Evolutionary conservation across 2,888 invertebrate species (phyloP).

Genomic region (Brassicogethes aeneus): DNA sequence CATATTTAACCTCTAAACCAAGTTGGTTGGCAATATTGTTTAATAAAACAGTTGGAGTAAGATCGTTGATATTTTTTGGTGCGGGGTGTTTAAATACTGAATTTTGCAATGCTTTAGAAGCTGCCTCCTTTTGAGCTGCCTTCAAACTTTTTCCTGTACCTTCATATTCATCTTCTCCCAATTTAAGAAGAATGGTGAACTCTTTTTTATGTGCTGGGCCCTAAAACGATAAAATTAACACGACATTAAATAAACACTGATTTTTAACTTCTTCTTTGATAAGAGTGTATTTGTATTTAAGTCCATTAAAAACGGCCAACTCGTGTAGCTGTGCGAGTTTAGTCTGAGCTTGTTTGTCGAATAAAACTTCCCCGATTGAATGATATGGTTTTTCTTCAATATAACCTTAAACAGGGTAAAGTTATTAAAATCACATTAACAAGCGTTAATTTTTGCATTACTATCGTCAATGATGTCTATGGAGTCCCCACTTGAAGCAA

Average conservation of each 20-base stretch:
- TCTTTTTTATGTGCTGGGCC: slow-evolving; percentile 29
- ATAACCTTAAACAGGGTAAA: too few species aligned
- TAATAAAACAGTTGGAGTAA: slow-evolving; percentile 31
- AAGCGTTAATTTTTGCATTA: too few species aligned
- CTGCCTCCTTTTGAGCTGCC: slow-evolving; percentile 28
- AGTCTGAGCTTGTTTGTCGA: background rate
- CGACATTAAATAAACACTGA: background rate
- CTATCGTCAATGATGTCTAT: too few species aligned
- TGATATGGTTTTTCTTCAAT: background rate
- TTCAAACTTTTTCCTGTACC: slow-evolving; percentile 27
- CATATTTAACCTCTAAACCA: slow-evolving; percentile 28
- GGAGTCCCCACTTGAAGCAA: too few species aligned
- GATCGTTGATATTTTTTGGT: slow-evolving; percentile 14
- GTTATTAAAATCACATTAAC: too few species aligned
- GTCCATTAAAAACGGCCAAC: background rate
- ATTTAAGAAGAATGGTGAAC: slow-evolving; percentile 25
- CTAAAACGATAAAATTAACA: slow-evolving; percentile 17
- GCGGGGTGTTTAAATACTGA: slow-evolving; percentile 29
- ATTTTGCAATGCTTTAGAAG: slow-evolving; percentile 24
- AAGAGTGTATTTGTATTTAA: background rate
- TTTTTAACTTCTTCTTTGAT: background rate
- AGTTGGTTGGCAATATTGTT: slow-evolving; percentile 32
- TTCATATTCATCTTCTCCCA: slow-evolving; percentile 31
- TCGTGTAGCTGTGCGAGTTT: background rate
- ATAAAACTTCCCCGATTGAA: background rate